Evolutionary conservation across 2,113 vertebrate genomes (phyloP).

Genomic region (Cephalopterus ornatus): DNA sequence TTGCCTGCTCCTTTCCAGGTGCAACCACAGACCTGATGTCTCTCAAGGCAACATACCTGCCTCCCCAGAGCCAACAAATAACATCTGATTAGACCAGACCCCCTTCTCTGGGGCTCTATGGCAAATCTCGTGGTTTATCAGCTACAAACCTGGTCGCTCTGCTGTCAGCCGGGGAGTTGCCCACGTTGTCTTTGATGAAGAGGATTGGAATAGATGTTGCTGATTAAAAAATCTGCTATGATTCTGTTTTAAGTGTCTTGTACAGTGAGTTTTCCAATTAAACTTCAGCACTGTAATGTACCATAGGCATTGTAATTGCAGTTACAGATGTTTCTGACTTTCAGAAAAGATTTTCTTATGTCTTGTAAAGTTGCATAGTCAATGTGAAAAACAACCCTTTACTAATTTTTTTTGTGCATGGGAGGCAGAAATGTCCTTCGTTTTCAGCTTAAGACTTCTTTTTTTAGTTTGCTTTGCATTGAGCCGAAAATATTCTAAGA

Average conservation of each 20-base stretch:
- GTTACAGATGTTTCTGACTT: conserved; percentile 50
- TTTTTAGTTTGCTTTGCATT: background rate
- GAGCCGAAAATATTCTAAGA: background rate
- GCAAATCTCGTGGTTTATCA: background rate
- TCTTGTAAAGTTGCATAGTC: background rate
- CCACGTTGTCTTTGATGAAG: background rate
- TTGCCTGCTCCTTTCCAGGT: background rate
- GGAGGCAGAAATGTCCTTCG: background rate
- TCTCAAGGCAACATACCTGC: background rate
- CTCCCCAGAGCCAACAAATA: background rate
- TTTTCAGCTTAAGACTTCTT: background rate
- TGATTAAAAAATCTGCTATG: conserved; percentile 8
- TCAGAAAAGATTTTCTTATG: conserved; percentile 54
- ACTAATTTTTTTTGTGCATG: background rate
- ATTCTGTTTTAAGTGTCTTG: background rate
- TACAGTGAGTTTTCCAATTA: conserved; percentile 39
- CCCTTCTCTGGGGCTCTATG: background rate
- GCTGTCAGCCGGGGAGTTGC: background rate
- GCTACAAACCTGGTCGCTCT: background rate
- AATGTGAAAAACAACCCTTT: background rate
- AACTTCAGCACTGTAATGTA: background rate
- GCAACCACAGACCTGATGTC: background rate
- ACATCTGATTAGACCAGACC: background rate
- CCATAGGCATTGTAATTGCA: conserved; percentile 21
- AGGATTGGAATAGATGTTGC: background rate